Evolutionary conservation across 2,113 vertebrate genomes (phyloP), one percentile per base, ranked within the genome.

Genomic region (Dunckerocampus dactyliophorus): DNA sequence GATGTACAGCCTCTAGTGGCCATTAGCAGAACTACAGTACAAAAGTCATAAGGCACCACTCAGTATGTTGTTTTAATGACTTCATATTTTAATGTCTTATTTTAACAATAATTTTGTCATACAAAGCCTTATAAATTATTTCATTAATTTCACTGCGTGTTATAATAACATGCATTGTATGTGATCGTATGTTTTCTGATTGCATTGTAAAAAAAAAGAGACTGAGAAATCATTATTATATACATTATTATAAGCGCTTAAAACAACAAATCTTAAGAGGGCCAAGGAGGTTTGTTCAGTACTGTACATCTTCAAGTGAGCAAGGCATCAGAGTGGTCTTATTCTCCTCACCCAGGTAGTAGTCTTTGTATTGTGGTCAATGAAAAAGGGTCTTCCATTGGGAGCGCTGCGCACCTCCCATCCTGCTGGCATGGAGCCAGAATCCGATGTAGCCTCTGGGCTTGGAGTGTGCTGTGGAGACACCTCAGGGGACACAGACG

Each of bases 371-470:
- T 91, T 94, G 87, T 97, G 95, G 85, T 99, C 90, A 46, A 98
- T 96, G 80, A 97, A 98, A 87, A 99, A 99, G 0, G 94, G 92
- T 66, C 95, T 92, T 67, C 96, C 94, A 5, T 88, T 96, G 15
- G 94, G 93, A 31, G 94, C 92, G 2, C 93, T 92, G 66, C 94
- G 92, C 47, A 98, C 90, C 84, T 98, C 96, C 96, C 97, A 98
- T 76, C 95, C 96, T 6, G 80, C 65, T 0, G 94, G 96, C 72
- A 99, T 89, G 74, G 87, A 90, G 37, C 90, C 89, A 47, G 82
- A 91, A 37, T 94, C 93, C 6, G 24, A 4, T 11, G 88, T 77
- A 48, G 86, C 65, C 1, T 89, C 85, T 0, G 86, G 82, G 43
- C 80, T 81, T 19, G 68, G 76, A 14, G 85, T 76, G 34, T 79